Evolutionary conservation across 2,113 vertebrate species (phyloP), one percentile per base, ranked within the genome.

Genomic region (Pelecanoides urinatrix): DNA sequence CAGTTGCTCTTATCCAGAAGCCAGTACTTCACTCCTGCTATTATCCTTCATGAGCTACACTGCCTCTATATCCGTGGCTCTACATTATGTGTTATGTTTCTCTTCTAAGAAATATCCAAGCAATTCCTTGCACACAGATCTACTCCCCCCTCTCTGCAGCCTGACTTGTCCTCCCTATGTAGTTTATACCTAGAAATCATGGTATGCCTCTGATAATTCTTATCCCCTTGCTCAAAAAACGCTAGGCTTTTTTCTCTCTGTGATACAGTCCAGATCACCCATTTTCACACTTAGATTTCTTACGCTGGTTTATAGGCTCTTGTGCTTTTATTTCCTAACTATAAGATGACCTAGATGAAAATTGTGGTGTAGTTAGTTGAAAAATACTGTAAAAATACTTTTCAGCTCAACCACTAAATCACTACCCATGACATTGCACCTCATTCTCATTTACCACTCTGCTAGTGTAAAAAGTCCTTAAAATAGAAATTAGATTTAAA

Each of bases 401-500:
- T 85, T 89, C 79, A 84, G 61, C 86, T 79, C 34, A 76, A 3
- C 62, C 4, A 5, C 66, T 79, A 68, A 89, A 68, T 66, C 49
- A n/a, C 70, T 76, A 92, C 40, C 73, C 19, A 1, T 80, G 65
- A 67, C 56, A 73, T 38, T 65, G 40, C 62, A 71, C 42, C 66
- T 87, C 89, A 34, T 67, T 94, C 68, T 66, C 75, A 62, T 95
- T 94, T 96, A 73, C 74, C 67, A 59, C 25, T 85, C 58, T 73
- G 80, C 18, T 74, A 50, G 44, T 79, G 70, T 82, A 87, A 81
- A 89, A 87, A 53, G 36, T 76, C 70, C 63, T 96, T 73, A 86
- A 95, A 96, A 95, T 52, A 89, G 84, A 88, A 88, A 73, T 70
- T 36, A 63, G n/a, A 32, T 94, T 82, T 92, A 65, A 92, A 87